Evolutionary conservation across 2,797 vertebrate genomes (phyloP).

Genomic region (Microctenopoma stevenorrisi): DNA sequence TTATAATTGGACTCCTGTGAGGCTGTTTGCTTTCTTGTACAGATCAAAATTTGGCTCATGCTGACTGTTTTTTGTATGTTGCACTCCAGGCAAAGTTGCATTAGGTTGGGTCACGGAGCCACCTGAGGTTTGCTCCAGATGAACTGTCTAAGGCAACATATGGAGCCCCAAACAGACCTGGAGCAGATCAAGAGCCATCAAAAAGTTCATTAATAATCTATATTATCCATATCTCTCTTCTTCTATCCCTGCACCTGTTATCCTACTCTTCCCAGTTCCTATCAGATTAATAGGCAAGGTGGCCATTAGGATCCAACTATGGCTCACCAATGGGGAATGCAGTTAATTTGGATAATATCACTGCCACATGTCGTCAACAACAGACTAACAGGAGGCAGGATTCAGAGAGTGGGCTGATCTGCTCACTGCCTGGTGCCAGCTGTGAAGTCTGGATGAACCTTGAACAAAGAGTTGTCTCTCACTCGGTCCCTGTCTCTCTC

Average conservation of each 20-base stretch:
- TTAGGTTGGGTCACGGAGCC: conserved; percentile 48
- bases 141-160: conserved; percentile 70
- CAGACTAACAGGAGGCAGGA: conserved; percentile 81
- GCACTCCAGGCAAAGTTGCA: conserved; percentile 12
- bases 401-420: conserved; percentile 66
- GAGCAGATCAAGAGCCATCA: conserved; percentile 62
- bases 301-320: conserved; percentile 80
- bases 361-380: conserved; percentile 84
- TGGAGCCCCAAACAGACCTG: conserved; percentile 69
- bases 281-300: conserved; percentile 82
- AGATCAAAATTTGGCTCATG: conserved; percentile 12
- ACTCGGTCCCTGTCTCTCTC: conserved; percentile 53
- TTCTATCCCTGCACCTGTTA: conserved; percentile 80
- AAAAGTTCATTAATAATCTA: conserved; percentile 80
- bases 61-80: background rate
- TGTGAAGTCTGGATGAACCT: conserved; percentile 77
- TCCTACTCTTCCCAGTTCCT: conserved; percentile 62
- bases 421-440: conserved; percentile 73
- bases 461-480: conserved; percentile 74
- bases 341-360: conserved; percentile 85
- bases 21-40: conserved; percentile 9
- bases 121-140: conserved; percentile 61
- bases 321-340: conserved; percentile 74
- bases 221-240: conserved; percentile 70
- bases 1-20: conserved; percentile 31